Evolutionary conservation across 2,113 vertebrate species (phyloP), one percentile per base, ranked within the genome.

Genomic region (Hiodon tergisus): DNA sequence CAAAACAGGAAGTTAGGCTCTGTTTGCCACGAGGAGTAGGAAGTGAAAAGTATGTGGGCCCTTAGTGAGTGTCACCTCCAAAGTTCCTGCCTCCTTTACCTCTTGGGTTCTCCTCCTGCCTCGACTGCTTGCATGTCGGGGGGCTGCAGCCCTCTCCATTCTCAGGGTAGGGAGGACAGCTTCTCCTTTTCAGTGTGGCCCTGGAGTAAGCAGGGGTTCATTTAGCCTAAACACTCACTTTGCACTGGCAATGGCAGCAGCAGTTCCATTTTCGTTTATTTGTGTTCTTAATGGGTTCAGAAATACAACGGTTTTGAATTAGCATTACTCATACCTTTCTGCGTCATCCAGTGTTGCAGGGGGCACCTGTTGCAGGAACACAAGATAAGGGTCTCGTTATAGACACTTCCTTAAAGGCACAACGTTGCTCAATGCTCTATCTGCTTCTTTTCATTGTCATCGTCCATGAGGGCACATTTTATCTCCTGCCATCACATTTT

Each of bases 31-130:
- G 65, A 46, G 53, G 47, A n/a, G 55, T 10, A 53, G 11, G n/a
- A 13, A 48, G 51, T 51, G 4, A 8, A 6, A 31, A 67, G 46
- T 8, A 31, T 17, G n/a, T 7, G 54, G 53, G 31, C 31, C 1
- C 0, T 4, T 81, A 9, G 53, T 57, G 10, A 47, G 11, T 46
- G 52, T 46, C 17, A 4, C 11, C 54, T 31, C 61, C 5, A 63
- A 63, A n/a, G 2, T 5, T 51, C 71, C 14, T 62, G 70, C 8
- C 17, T 53, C 13, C 7, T 59, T 31, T 88, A 98, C 97, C 95
- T 97, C 92, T 94, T 80, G 95, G 94, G 3, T 92, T 86, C 71
- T 96, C 94, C 0, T 95, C 95, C 57, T 83, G 91, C 68, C 93
- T 91, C 66, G 82, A 68, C 74, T 94, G 92, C 78, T 99, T 98